Conservation (phyloP, 2,113 vertebrate species). For the Rhea pennata region DNA sequence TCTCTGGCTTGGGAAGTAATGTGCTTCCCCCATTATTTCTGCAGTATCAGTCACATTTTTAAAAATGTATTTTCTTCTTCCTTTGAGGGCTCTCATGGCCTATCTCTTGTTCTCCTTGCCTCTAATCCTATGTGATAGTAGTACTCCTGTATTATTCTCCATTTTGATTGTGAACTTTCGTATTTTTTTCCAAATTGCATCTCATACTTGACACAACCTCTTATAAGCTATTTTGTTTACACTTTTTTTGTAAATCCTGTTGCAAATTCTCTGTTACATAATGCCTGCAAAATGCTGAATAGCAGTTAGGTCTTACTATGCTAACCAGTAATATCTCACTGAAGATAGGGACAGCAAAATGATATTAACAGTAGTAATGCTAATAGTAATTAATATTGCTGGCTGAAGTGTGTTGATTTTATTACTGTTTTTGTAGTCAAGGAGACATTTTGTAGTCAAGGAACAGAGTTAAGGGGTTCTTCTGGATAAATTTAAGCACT, state of each 20-base stretch:
- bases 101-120: not conserved
- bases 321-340: not conserved
- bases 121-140: not conserved
- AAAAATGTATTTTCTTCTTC: not conserved
- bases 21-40: not conserved
- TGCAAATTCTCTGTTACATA: not conserved
- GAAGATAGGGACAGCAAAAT: not conserved
- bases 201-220: not conserved
- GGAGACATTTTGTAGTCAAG: not conserved
- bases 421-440: not conserved
- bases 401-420: not conserved
- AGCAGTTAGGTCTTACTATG: not conserved
- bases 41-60: not conserved
- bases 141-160: not conserved
- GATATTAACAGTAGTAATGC: not conserved
- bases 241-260: not conserved
- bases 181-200: not conserved
- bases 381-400: not conserved
- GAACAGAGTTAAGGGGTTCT: not conserved
- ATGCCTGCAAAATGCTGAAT: not conserved
- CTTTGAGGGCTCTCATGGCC: not conserved
- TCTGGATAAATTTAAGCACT: not conserved
- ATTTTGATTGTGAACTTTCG: not conserved
- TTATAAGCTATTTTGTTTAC: not conserved
- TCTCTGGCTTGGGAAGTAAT: not conserved